Evolutionary conservation across 2,888 invertebrate genomes (phyloP).

Genomic region (Athalia circularis): DNA sequence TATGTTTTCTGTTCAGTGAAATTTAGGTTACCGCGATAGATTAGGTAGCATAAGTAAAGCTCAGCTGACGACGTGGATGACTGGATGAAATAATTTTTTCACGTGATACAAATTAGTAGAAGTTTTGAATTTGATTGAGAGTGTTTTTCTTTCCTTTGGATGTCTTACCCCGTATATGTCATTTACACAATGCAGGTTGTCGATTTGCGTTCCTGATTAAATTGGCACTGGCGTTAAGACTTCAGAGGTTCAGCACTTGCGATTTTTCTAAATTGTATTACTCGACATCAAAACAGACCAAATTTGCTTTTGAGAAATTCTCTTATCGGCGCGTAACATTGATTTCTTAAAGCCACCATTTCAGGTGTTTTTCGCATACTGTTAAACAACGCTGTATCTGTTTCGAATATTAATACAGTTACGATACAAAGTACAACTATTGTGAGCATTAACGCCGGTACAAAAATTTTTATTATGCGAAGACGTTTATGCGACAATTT

Average conservation of each 20-base stretch:
- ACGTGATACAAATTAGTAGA: not conserved
- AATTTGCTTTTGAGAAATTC: slow-evolving; percentile 83
- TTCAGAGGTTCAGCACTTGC: slow-evolving; percentile 51
- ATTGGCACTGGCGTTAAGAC: slow-evolving; percentile 61
- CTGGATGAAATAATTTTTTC: too few relatives aligned
- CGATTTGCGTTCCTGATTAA: slow-evolving; percentile 36
- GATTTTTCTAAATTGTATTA: slow-evolving; percentile 49
- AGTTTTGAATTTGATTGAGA: slow-evolving; percentile 6
- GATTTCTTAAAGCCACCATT: slow-evolving; percentile 83
- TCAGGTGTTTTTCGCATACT: slow-evolving; percentile 85
- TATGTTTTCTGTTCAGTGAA: too few relatives aligned
- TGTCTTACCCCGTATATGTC: not conserved
- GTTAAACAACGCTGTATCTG: slow-evolving; percentile 84
- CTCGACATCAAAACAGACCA: slow-evolving; percentile 78
- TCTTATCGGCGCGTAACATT: slow-evolving; percentile 90
- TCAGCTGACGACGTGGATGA: too few relatives aligned
- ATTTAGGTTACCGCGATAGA: too few relatives aligned
- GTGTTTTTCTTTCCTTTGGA: slow-evolving; percentile 20
- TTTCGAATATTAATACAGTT: slow-evolving; percentile 85
- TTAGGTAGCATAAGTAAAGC: too few relatives aligned
- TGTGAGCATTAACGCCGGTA: slow-evolving; percentile 86
- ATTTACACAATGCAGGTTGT: slow-evolving; percentile 11
- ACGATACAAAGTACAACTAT: slow-evolving; percentile 81
- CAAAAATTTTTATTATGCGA: slow-evolving; percentile 82
- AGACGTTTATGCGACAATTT: slow-evolving; percentile 60